These are phyloP conservation scores for Caerostris extrusa DNA, from an alignment of 1,140 invertebrate genomes.

Conservation along the genomic window DNA sequence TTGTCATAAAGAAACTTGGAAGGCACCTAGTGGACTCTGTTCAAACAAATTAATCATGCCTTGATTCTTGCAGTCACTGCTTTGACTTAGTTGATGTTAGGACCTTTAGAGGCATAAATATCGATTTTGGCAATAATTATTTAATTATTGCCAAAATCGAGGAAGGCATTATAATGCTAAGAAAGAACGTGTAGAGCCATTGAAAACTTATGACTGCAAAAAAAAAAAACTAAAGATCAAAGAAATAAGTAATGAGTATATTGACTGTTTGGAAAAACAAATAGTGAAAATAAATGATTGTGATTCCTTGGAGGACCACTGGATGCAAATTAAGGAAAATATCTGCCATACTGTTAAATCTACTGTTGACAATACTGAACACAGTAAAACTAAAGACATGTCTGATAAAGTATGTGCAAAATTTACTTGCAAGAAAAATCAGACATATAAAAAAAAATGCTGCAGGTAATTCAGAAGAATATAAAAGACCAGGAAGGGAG, in stretches of 20 bases:
- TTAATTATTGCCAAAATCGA: no score
- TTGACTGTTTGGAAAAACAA: no score
- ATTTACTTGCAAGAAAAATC: no score
- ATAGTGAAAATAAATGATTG: no score
- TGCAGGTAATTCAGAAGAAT: background rate
- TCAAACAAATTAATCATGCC: slow-evolving; percentile 30
- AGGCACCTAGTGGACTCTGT: background rate
- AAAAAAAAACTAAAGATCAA: no score
- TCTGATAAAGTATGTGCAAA: background rate
- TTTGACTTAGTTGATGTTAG: background rate
- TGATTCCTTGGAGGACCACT: no score
- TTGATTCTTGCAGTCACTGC: background rate
- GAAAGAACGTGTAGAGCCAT: no score
- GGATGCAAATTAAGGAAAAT: no score
- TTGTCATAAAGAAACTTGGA: slow-evolving; percentile 20
- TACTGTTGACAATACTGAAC: background rate
- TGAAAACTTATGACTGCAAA: no score
- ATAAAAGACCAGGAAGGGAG: background rate
- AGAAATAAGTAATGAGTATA: no score
- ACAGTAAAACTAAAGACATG: background rate
- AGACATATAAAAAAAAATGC: background rate
- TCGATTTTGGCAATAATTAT: background rate
- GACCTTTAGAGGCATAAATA: background rate
- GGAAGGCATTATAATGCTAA: no score
- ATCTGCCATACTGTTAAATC: background rate